Evolutionary conservation across 2,113 vertebrate species (phyloP).

Genomic region (Dipodomys stephensi): DNA sequence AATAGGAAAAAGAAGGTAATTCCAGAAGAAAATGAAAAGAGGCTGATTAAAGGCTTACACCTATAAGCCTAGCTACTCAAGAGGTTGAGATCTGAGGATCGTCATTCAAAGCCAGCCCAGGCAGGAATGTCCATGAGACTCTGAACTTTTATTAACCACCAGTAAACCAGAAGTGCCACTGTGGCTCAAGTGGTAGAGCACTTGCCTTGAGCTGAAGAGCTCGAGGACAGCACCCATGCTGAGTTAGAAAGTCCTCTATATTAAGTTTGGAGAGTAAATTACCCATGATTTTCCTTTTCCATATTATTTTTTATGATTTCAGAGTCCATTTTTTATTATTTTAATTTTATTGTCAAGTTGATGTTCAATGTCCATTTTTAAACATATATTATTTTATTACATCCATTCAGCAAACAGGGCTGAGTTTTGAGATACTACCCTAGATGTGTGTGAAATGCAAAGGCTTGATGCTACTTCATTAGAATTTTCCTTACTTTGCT

Average conservation of each 20-base stretch:
- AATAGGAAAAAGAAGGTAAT: background rate
- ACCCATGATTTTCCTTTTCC: background rate
- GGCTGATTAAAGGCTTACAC: background rate
- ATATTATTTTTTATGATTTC: background rate
- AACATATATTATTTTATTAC: background rate
- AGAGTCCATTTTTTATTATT: background rate
- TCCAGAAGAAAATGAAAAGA: background rate
- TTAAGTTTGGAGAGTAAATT: background rate
- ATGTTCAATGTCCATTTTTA: background rate
- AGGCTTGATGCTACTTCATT: background rate
- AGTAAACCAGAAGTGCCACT: too few relatives aligned
- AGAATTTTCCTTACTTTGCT: background rate
- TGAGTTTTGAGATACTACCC: background rate
- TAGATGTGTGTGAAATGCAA: background rate
- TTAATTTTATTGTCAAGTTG: too few relatives aligned
- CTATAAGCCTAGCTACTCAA: too few relatives aligned
- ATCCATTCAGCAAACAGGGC: background rate
- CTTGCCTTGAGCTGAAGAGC: too few relatives aligned
- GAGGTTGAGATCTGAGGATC: too few relatives aligned
- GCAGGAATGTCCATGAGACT: too few relatives aligned
- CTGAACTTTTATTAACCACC: too few relatives aligned
- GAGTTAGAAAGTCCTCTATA: background rate
- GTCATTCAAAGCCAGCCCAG: too few relatives aligned
- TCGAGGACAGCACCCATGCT: too few relatives aligned
- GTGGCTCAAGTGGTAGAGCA: too few relatives aligned